phyloP scores from a whole-genome alignment of 2,797 vertebrate genomes.

The Enteromius trimaculatus region DNA sequence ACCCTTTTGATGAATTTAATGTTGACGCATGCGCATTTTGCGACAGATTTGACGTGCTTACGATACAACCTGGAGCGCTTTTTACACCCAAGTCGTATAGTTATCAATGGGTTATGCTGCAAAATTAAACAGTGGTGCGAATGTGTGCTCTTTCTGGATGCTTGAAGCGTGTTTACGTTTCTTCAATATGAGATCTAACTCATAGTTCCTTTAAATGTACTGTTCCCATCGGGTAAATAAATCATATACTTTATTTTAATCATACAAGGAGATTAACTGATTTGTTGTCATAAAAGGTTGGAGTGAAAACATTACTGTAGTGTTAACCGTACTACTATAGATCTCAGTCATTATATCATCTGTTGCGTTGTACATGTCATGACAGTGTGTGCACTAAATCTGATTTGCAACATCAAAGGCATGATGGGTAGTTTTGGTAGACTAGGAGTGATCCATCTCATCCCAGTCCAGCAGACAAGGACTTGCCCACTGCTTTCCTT shows the following conservation, averaged over 20 bases:
- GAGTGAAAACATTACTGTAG: not conserved
- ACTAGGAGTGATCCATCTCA: not conserved
- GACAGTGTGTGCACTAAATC: not conserved
- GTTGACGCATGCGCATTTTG: not conserved
- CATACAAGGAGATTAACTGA: not conserved
- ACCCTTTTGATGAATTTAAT: not conserved
- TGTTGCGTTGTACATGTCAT: not conserved
- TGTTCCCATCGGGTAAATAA: too few species aligned
- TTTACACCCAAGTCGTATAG: not conserved
- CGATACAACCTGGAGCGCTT: not conserved
- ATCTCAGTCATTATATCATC: not conserved
- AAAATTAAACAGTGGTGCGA: not conserved
- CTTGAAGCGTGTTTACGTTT: too few species aligned
- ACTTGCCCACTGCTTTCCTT: constrained; percentile 4
- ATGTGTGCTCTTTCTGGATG: constrained; percentile 6
- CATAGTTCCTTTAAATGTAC: too few species aligned
- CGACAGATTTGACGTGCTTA: not conserved
- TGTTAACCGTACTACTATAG: not conserved
- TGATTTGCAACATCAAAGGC: not conserved
- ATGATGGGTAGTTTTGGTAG: not conserved
- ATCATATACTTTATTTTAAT: not conserved
- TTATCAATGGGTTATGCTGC: not conserved
- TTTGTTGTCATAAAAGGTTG: not conserved
- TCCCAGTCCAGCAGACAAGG: not conserved
- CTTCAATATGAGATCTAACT: too few species aligned